Conservation (phyloP, 2,113 vertebrate genomes). For the Gallinago undulata region DNA sequence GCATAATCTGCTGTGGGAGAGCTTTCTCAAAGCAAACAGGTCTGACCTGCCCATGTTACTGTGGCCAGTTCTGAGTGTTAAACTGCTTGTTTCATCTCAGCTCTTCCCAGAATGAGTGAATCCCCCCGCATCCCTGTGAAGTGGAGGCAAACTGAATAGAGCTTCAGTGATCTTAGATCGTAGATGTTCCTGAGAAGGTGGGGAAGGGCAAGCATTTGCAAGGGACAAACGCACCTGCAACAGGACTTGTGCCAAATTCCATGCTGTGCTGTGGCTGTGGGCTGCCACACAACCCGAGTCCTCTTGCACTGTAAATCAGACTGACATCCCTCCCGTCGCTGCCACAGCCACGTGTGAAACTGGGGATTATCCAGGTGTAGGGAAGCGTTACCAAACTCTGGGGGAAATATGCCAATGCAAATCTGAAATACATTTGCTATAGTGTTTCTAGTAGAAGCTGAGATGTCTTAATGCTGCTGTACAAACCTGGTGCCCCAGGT, state of each 20-base stretch:
- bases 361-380: neutral
- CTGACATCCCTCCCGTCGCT: neutral
- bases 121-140: accelerated
- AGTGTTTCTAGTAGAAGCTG: neutral
- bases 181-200: neutral
- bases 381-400: neutral
- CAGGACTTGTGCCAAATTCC: neutral
- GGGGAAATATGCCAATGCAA: neutral
- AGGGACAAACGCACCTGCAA: neutral
- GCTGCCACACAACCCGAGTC: neutral
- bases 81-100: neutral
- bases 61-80: accelerated
- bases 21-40: neutral
- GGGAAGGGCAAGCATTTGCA: neutral
- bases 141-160: neutral
- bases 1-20: neutral
- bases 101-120: neutral
- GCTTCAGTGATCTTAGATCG: neutral
- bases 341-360: neutral
- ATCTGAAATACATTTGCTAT: neutral
- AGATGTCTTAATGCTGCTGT: neutral
- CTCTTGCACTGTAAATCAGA: neutral
- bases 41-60: neutral
- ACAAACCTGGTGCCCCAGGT: neutral
- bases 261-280: accelerated